Percentiles rank a stretch among this genome's conserved stretches.
phyloP scores from a whole-genome alignment of 2,113 vertebrate genomes.

The Cinclus mexicanus region DNA sequence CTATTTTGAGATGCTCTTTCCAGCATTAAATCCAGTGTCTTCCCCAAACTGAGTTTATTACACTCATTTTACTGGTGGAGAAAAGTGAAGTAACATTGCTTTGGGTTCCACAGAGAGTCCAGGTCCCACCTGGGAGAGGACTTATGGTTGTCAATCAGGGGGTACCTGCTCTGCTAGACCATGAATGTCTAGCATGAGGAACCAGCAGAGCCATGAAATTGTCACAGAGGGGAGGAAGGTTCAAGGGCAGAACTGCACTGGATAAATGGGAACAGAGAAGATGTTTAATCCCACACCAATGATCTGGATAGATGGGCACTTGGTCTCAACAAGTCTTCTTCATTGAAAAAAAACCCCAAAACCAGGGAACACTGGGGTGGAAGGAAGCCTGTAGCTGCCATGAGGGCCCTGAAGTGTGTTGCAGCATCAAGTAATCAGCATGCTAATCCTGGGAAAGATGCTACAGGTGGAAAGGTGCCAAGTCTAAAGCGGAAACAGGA shows the following conservation, averaged over 20 bases:
- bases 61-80: neutral
- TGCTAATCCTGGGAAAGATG: neutral
- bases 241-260: neutral
- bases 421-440: neutral
- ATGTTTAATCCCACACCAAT: neutral
- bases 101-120: neutral
- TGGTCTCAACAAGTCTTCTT: neutral
- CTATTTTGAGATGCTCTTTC: neutral
- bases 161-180: neutral
- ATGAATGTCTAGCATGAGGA: neutral
- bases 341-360: neutral
- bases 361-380: neutral
- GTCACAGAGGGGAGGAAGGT: neutral
- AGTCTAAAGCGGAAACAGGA: neutral
- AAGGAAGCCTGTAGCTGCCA: neutral
- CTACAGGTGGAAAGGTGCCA: slow-evolving; percentile 6
- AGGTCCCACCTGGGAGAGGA: neutral
- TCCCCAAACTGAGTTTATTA: neutral
- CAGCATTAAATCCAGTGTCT: neutral
- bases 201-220: neutral
- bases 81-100: neutral
- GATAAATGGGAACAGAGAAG: neutral
- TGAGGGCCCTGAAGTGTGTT: neutral
- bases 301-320: neutral
- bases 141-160: neutral